Percentiles rank a stretch among this genome's conserved stretches.
phyloP scores from a whole-genome alignment of 2,113 vertebrate species.

The Anseranas semipalmata region DNA sequence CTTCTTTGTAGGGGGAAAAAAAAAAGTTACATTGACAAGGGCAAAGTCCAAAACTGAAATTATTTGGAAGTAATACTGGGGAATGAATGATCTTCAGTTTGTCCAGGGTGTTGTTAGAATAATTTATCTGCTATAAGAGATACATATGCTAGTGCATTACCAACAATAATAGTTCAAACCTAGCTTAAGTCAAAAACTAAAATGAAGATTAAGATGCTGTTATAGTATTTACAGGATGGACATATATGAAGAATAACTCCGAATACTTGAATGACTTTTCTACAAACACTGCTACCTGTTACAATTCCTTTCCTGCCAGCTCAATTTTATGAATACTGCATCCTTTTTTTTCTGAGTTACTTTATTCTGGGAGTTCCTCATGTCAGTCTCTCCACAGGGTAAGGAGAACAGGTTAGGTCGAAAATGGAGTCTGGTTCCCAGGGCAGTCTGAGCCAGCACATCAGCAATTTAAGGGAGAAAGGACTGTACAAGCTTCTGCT shows the following conservation, averaged over 20 bases:
- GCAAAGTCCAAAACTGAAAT: constrained; percentile 10
- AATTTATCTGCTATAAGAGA: not conserved
- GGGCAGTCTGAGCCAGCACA: not conserved
- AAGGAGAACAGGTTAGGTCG: not conserved
- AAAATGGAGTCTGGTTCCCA: not conserved
- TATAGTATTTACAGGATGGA: not conserved
- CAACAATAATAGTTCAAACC: not conserved
- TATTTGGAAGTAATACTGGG: constrained; percentile 22
- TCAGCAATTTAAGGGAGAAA: not conserved
- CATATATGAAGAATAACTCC: not conserved
- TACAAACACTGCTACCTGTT: not conserved
- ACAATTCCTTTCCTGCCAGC: not conserved
- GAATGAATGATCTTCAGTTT: constrained; percentile 36
- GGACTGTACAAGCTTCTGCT: not conserved
- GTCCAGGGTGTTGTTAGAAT: not conserved
- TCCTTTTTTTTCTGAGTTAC: not conserved
- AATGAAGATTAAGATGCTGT: not conserved
- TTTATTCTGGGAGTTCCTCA: not conserved
- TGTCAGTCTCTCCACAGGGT: not conserved
- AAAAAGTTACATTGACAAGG: not conserved
- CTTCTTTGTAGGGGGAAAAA: not conserved
- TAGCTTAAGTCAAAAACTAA: not conserved
- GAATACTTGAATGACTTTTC: not conserved
- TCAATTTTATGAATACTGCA: not conserved
- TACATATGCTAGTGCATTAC: not conserved